phyloP scores from a whole-genome alignment of 2,113 vertebrate genomes.

The Pterocles burchelli region DNA sequence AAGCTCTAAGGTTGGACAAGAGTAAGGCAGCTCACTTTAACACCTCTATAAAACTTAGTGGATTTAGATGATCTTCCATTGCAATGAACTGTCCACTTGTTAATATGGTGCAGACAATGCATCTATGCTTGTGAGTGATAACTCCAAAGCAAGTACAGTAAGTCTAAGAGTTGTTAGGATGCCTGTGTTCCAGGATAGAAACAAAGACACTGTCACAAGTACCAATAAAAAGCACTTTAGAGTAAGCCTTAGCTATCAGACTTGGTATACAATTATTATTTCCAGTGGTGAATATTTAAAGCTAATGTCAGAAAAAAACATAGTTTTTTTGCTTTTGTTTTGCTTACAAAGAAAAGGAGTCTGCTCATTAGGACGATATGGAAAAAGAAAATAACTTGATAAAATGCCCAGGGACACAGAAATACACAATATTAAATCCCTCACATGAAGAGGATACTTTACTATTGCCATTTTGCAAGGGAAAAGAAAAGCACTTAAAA shows the following conservation, averaged over 20 bases:
- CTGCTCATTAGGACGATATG: conserved; percentile 35
- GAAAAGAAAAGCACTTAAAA: background rate
- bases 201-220: background rate
- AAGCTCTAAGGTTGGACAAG: background rate
- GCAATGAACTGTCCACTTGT: background rate
- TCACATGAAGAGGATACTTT: background rate
- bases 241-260: background rate
- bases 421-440: conserved; percentile 33
- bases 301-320: background rate
- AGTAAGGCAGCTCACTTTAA: background rate
- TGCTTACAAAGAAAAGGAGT: background rate
- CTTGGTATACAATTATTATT: background rate
- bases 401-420: conserved; percentile 23
- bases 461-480: background rate
- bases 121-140: background rate
- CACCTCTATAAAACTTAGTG: background rate
- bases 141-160: background rate
- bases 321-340: background rate
- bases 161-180: background rate
- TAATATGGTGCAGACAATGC: background rate
- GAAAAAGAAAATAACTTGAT: conserved; percentile 50
- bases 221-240: background rate
- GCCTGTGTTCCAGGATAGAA: background rate
- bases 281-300: background rate
- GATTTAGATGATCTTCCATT: background rate